phyloP scores from a whole-genome alignment of 2,113 vertebrate species.

The Plestiodon gilberti region DNA sequence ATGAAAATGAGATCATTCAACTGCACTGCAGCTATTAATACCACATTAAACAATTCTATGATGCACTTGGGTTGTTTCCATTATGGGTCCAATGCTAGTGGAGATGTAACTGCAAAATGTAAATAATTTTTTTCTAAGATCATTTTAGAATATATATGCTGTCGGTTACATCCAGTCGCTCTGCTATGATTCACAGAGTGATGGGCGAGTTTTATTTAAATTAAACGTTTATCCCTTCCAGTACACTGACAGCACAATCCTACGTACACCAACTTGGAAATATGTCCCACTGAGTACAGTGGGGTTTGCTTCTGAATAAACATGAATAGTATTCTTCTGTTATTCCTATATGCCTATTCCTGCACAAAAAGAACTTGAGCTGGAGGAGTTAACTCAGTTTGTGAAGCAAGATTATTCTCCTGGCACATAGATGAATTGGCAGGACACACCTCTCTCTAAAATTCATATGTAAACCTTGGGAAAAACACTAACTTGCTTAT shows the following conservation, averaged over 20 bases:
- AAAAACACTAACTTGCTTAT: not conserved
- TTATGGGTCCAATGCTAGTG: slow-evolving; percentile 26
- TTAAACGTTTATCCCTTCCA: not conserved
- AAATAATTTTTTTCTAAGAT: not conserved
- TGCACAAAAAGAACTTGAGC: not conserved
- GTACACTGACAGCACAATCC: too few species aligned
- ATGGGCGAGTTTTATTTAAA: not conserved
- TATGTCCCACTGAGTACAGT: too few species aligned
- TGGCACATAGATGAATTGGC: slow-evolving; percentile 14
- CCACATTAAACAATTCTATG: not conserved
- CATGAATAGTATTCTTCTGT: not conserved
- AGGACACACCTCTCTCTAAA: not conserved
- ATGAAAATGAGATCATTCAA: not conserved
- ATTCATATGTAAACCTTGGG: slow-evolving; percentile 17
- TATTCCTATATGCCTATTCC: not conserved
- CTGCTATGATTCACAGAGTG: not conserved
- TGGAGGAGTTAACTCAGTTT: slow-evolving; percentile 13
- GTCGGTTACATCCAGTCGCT: not conserved
- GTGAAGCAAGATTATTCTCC: not conserved
- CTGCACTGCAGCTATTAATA: not conserved
- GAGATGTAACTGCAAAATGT: slow-evolving; percentile 2
- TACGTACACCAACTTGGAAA: too few species aligned
- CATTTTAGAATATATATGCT: not conserved
- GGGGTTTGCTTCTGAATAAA: too few species aligned
- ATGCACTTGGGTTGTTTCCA: slow-evolving; percentile 25